phyloP scores from a whole-genome alignment of 2,888 invertebrate species.

The Odiellus spinosus region DNA sequence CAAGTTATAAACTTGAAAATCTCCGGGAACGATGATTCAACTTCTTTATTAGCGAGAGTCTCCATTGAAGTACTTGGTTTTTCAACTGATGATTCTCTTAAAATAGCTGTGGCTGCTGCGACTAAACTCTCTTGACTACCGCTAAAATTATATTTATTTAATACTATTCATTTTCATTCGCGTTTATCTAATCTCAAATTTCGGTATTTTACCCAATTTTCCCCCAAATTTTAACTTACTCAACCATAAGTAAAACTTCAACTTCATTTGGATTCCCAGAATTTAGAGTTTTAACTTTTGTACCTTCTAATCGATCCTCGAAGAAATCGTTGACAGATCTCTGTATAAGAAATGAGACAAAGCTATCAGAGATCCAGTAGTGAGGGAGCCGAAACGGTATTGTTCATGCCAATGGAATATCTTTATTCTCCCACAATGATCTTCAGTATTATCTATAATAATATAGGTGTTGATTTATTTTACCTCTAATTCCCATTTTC shows the following conservation, averaged over 20 bases:
- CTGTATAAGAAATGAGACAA: conserved; percentile 20
- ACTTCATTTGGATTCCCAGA: conserved; percentile 19
- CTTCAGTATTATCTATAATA: neutral
- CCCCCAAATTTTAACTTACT: conserved; percentile 21
- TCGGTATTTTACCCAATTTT: too few species aligned
- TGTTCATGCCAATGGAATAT: neutral
- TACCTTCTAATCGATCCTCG: conserved; percentile 23
- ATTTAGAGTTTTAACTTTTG: conserved; percentile 18
- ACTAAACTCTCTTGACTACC: conserved; percentile 9
- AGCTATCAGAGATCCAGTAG: neutral
- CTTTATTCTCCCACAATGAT: neutral
- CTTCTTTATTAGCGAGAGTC: neutral
- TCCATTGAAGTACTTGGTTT: neutral
- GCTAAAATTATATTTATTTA: conserved; percentile 5
- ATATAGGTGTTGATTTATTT: too few species aligned
- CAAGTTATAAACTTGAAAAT: conserved; percentile 37
- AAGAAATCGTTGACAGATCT: conserved; percentile 30
- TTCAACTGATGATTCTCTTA: conserved; percentile 9
- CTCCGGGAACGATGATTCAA: neutral
- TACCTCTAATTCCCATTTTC: conserved; percentile 30
- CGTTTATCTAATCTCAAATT: too few species aligned
- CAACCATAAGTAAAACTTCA: conserved; percentile 21
- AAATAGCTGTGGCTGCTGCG: conserved; percentile 15
- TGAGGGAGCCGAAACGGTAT: too few species aligned
- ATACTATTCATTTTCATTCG: neutral